Evolutionary conservation across 2,113 vertebrate species (phyloP), one percentile per base, ranked within the genome.

Genomic region (Carassius auratus): DNA sequence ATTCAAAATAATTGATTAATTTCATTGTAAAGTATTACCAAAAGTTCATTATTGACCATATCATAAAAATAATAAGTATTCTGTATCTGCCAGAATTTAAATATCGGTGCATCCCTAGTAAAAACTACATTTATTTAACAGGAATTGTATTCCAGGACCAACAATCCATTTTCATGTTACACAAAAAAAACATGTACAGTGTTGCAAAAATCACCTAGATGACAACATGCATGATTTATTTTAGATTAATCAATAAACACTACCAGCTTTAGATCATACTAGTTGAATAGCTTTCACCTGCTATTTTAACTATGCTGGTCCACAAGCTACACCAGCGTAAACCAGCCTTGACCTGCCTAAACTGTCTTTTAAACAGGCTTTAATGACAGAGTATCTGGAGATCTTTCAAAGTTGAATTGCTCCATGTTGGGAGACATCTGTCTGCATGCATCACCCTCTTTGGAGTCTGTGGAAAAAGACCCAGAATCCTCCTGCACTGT

Each of bases 401-500:
- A n/a, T 80, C 57, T 62, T 42, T n/a, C 10, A 80, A 23, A 55
- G 30, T 38, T 4, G 14, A 81, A 42, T 52, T 79, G 21, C 33
- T 66, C n/a, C 21, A 66, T 19, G 5, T 38, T 81, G 33, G 30
- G 36, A 84, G 85, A 79, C 13, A 52, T 15, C 8, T 48, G 3
- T 85, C 77, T 85, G 30, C 30, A 78, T 33, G 59, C 42, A 82
- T 57, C 52, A 5, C 42, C 38, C 36, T 36, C 80, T 23, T 30
- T 55, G 48, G 80, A 82, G 64, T 5, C 80, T 36, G 42, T 36
- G 26, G 48, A 30, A 14, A 21, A 64, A 55, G 23, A 26, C 26
- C 36, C 68, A 71, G 33, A 85, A 69, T 12, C 8, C 55, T 73
- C 75, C 84, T 88, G 80, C 77, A 36, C 30, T 84, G 85, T 76